A percentile compares a stretch with the other conserved stretches of the same genome.
phyloP scores from a whole-genome alignment of 2,888 invertebrate genomes.

The Chaitophorus viminalis region DNA sequence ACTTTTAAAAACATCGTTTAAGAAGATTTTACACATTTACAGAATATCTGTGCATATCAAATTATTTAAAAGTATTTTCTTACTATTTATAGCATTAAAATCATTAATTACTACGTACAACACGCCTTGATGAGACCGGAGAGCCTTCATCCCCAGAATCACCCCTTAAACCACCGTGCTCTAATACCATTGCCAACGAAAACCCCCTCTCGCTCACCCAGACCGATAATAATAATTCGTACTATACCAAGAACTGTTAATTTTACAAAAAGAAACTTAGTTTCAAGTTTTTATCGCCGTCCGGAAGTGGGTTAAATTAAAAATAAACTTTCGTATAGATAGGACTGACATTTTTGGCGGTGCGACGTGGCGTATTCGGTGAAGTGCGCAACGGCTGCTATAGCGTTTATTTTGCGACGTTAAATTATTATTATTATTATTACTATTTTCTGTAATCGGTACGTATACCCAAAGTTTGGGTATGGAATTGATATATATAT shows the following conservation, averaged over 20 bases:
- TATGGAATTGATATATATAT: not conserved
- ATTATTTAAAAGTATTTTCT: too few relatives aligned
- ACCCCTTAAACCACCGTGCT: not conserved
- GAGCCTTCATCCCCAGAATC: not conserved
- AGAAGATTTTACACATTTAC: too few relatives aligned
- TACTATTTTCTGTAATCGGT: conserved; percentile 23
- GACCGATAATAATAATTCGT: conserved; percentile 15
- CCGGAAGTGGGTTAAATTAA: conserved; percentile 58
- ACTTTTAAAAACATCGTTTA: too few relatives aligned
- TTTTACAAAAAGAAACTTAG: conserved; percentile 44
- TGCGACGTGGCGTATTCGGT: not conserved
- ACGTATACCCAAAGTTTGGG: not conserved
- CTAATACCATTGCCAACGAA: not conserved
- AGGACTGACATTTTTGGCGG: not conserved
- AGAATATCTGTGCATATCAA: too few relatives aligned
- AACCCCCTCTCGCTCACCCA: not conserved
- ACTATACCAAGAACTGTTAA: conserved; percentile 7
- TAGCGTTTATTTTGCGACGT: not conserved
- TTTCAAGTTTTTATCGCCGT: conserved; percentile 49
- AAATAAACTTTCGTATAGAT: conserved; percentile 48
- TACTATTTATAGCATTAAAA: too few relatives aligned
- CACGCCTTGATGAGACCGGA: not conserved
- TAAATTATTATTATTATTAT: conserved; percentile 8
- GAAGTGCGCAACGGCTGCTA: not conserved
- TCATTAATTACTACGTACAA: not conserved